Conservation (phyloP, 92 coral and sea anemone genomes). For the Palythoa caribaeorum region DNA sequence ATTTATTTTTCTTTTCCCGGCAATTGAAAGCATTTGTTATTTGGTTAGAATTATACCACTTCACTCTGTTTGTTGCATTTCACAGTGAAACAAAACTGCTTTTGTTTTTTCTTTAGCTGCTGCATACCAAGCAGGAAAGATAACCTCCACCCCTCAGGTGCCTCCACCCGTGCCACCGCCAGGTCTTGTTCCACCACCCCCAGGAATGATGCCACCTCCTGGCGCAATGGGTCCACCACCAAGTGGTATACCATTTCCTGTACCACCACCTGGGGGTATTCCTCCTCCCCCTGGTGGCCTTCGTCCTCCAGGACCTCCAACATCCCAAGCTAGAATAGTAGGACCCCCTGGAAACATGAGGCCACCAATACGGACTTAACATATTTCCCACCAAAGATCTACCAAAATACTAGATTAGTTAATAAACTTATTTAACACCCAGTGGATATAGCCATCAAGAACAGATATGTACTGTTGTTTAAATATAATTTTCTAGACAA, state of each 20-base stretch:
- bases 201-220: conserved; percentile 93
- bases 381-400: background rate
- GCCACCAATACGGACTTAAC: conserved; percentile 54
- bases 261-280: conserved; percentile 92
- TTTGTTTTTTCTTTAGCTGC: conserved; percentile 70
- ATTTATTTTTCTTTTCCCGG: background rate
- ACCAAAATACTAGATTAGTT: background rate
- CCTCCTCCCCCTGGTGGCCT: conserved; percentile 91
- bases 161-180: conserved; percentile 83
- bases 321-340: conserved; percentile 35
- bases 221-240: conserved; percentile 93
- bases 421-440: background rate
- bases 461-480: too few species aligned
- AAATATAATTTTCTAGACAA: too few species aligned
- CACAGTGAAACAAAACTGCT: background rate
- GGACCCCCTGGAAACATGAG: conserved; percentile 57
- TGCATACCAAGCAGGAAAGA: conserved; percentile 88
- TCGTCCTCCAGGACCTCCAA: conserved; percentile 68
- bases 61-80: background rate
- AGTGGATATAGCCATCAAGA: too few species aligned
- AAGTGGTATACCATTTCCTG: conserved; percentile 86
- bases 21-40: background rate
- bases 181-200: conserved; percentile 93
- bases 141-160: conserved; percentile 61
- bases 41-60: background rate